Evolutionary conservation across 2,113 vertebrate species (phyloP).

Genomic region (Fregetta grallaria): DNA sequence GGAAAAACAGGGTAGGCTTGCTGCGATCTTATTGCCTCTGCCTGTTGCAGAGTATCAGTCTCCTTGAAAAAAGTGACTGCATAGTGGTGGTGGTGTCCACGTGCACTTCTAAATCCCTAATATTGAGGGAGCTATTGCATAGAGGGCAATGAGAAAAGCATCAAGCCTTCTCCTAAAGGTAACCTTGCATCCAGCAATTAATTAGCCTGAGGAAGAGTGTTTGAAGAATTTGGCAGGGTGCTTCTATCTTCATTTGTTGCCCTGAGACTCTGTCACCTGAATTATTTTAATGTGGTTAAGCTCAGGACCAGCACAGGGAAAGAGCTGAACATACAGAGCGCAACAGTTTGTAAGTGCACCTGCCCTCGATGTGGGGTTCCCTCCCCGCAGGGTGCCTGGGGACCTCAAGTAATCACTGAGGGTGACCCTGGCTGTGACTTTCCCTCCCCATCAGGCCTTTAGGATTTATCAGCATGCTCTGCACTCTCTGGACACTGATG

Average conservation of each 20-base stretch:
- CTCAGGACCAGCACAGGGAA: neutral
- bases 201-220: accelerated
- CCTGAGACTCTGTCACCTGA: neutral
- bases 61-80: neutral
- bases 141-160: neutral
- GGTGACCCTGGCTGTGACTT: neutral
- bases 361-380: neutral
- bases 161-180: neutral
- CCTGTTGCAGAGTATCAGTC: neutral
- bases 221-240: neutral
- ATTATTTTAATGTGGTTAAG: neutral
- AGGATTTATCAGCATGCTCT: neutral
- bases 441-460: neutral
- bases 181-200: neutral
- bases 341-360: neutral
- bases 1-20: neutral
- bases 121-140: neutral
- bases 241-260: neutral
- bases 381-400: accelerated
- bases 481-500: neutral
- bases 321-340: neutral
- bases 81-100: neutral
- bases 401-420: neutral
- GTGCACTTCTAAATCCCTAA: neutral
- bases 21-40: neutral